These are phyloP conservation scores for Euplagia quadripunctaria DNA, from an alignment of 2,888 invertebrate genomes.

Conservation along the genomic window DNA sequence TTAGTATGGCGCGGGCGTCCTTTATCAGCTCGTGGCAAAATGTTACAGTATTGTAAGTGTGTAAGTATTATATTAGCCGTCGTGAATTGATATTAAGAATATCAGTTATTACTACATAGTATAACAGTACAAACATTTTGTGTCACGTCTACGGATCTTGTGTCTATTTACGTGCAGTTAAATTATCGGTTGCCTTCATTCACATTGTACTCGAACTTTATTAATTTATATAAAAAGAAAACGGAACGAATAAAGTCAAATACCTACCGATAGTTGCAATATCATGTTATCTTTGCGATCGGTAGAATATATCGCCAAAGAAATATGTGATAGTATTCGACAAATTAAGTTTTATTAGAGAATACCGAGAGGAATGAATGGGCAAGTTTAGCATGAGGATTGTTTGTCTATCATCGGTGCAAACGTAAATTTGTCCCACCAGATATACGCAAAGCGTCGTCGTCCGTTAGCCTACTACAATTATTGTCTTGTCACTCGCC, in stretches of 20 bases:
- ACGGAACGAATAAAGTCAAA: slow-evolving; percentile 1
- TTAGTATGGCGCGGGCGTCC: no score
- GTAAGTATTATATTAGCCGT: no score
- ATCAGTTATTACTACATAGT: not conserved
- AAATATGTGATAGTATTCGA: slow-evolving; percentile 59
- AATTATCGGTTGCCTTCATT: not conserved
- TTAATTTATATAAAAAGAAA: not conserved
- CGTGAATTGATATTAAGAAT: not conserved
- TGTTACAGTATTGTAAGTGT: not conserved
- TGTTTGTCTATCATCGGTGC: slow-evolving; percentile 74
- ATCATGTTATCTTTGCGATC: slow-evolving; percentile 35
- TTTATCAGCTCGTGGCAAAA: not conserved
- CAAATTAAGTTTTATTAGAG: slow-evolving; percentile 72
- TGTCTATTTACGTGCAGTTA: not conserved
- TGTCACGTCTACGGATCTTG: not conserved
- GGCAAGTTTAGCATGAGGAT: slow-evolving; percentile 62
- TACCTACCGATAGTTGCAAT: slow-evolving; percentile 8
- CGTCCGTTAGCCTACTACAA: slow-evolving; percentile 73
- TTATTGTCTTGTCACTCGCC: slow-evolving; percentile 84
- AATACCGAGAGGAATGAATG: slow-evolving; percentile 58
- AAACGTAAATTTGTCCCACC: slow-evolving; percentile 79
- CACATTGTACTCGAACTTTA: not conserved
- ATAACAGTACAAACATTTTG: no score
- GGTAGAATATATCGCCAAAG: slow-evolving; percentile 50
- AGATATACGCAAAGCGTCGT: slow-evolving; percentile 70